Base-by-base conservation (phyloP, 1,140 invertebrate genomes). In the Aplysia californica region DNA sequence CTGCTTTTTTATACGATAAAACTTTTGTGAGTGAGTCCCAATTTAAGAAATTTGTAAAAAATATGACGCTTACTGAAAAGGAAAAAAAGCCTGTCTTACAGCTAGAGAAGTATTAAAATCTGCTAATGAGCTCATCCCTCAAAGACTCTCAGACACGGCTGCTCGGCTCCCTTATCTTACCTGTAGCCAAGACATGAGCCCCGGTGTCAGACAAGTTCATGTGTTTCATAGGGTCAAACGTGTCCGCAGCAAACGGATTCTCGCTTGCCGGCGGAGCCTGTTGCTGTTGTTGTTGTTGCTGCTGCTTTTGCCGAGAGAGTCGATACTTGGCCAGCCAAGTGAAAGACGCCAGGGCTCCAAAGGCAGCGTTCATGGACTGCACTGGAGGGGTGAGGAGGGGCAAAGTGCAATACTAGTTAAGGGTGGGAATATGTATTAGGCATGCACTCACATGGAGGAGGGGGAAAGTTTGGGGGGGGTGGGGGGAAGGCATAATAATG, bases 141-240 rank as follows among this genome's bases (percentile, higher is more conserved):
- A n/a, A n/a, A n/a, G n/a, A n/a, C n/a, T n/a, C n/a, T n/a, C n/a
- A n/a, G n/a, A n/a, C n/a, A n/a, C n/a, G n/a, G n/a, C n/a, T n/a
- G n/a, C n/a, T n/a, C n/a, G n/a, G n/a, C n/a, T n/a, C n/a, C n/a
- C n/a, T n/a, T n/a, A n/a, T 55, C 38, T 73, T 44, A 64, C 93
- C 38, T 91, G 90, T 85, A 91, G 91, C 77, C 92, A 91, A 71
- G 90, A 84, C 44, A 88, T 87, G 61, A 64, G 29, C 50, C 87
- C 83, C 83, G 86, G 35, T 44, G 79, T 79, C 61, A 4, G 80
- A 70, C 36, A 85, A 71, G 75, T 84, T 83, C 82, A 86, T 84
- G 66, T 84, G 76, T 78, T 77, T 80, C n/a, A 85, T 41, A 1
- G 86, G 87, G 72, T 88, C 85, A 84, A 87, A 88, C 15, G 85